phyloP scores from a whole-genome alignment of 2,113 vertebrate species.

The Halichoeres trimaculatus region DNA sequence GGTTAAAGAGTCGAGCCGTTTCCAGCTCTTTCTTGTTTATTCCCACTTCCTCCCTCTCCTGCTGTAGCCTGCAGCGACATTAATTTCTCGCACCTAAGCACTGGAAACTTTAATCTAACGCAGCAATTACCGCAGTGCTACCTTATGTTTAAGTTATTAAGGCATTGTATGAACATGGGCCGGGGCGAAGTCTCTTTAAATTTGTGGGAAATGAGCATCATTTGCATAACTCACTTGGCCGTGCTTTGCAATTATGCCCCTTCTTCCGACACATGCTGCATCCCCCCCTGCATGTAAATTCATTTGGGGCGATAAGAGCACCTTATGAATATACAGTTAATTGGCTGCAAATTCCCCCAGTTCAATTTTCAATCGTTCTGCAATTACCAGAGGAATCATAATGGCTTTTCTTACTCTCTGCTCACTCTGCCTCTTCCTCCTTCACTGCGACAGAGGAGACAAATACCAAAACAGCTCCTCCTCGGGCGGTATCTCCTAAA shows the following conservation, averaged over 20 bases:
- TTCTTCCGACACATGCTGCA: conserved; percentile 55
- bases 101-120: conserved; percentile 57
- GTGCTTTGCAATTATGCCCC: conserved; percentile 70
- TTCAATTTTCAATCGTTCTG: conserved; percentile 62
- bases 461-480: conserved; percentile 59
- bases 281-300: conserved; percentile 71
- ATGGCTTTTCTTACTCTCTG: conserved; percentile 31
- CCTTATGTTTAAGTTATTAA: conserved; percentile 67
- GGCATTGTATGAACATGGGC: conserved; percentile 57
- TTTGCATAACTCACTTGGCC: conserved; percentile 75
- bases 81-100: conserved; percentile 31
- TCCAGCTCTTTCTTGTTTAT: conserved; percentile 19
- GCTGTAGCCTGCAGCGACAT: conserved; percentile 33
- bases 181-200: conserved; percentile 65
- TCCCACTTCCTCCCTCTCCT: neutral
- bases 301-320: conserved; percentile 61
- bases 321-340: conserved; percentile 70
- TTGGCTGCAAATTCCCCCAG: conserved; percentile 65
- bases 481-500: conserved; percentile 47
- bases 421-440: conserved; percentile 14
- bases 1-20: neutral
- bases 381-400: conserved; percentile 59
- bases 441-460: conserved; percentile 39
- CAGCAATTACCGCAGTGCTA: conserved; percentile 53
- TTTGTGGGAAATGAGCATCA: conserved; percentile 69